Conservation (phyloP, 2,888 invertebrate species). For the Ecliptopera silaceata region DNA sequence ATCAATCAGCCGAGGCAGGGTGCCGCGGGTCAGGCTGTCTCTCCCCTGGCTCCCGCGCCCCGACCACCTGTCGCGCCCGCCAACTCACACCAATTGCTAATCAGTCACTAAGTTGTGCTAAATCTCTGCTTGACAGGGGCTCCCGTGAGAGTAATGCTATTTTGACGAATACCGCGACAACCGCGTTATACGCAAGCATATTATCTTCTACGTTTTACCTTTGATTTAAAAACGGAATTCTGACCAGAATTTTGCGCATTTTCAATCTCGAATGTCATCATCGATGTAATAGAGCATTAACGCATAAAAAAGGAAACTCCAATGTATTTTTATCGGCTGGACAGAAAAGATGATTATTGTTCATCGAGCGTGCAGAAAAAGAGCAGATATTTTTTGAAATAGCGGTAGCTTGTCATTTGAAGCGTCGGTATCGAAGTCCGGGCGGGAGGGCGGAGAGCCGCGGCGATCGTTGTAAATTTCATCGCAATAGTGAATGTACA, state of each 20-base stretch:
- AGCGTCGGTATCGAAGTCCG: conserved; percentile 65
- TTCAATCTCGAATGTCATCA: too few relatives aligned
- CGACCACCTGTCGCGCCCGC: conserved; percentile 77
- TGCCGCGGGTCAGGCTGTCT: conserved; percentile 64
- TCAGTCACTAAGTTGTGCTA: conserved; percentile 80
- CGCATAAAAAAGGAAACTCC: conserved; percentile 62
- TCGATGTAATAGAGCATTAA: conserved; percentile 21
- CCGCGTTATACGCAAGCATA: conserved; percentile 46
- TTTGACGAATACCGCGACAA: conserved; percentile 65
- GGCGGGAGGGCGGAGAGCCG: conserved; percentile 58
- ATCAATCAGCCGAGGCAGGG: conserved; percentile 65
- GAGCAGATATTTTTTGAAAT: conserved; percentile 75
- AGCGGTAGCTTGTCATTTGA: conserved; percentile 73
- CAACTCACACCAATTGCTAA: conserved; percentile 76
- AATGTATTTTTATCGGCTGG: conserved; percentile 55
- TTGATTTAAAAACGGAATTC: background rate
- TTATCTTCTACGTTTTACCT: too few relatives aligned
- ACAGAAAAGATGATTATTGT: conserved; percentile 65
- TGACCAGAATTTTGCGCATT: conserved; percentile 10
- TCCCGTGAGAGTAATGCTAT: conserved; percentile 64
- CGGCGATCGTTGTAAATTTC: conserved; percentile 73
- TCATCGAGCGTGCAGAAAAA: conserved; percentile 67
- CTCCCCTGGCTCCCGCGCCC: conserved; percentile 55
- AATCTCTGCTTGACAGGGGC: conserved; percentile 74
- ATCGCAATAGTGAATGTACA: conserved; percentile 74